Conservation (phyloP, 2,113 vertebrate genomes). For the Megaptera novaeangliae region DNA sequence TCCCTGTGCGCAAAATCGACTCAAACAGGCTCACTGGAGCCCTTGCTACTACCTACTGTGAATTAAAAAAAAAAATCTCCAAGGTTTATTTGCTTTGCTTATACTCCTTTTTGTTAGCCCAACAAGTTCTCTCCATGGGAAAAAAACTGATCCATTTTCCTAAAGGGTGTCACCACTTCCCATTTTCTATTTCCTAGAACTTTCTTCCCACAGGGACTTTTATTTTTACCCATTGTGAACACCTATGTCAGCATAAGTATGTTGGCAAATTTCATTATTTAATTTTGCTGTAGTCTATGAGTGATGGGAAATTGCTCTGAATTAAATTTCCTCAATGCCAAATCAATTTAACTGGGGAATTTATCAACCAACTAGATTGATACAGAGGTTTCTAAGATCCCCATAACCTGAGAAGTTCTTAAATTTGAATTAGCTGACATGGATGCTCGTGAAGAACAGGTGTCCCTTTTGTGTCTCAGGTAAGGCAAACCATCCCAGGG, state of each 20-base stretch:
- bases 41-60: neutral
- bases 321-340: conserved; percentile 24
- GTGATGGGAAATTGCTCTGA: neutral
- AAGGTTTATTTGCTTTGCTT: neutral
- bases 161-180: neutral
- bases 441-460: neutral
- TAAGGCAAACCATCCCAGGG: neutral
- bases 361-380: neutral
- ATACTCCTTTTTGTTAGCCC: neutral
- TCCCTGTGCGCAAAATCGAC: neutral
- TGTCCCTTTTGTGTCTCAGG: neutral
- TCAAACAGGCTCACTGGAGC: neutral
- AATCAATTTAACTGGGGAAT: neutral
- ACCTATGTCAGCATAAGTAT: neutral
- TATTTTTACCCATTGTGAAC: neutral
- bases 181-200: neutral
- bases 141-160: neutral
- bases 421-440: neutral
- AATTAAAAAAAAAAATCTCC: accelerated
- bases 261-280: neutral
- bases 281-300: neutral
- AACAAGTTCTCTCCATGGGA: neutral
- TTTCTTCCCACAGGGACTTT: neutral
- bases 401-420: conserved; percentile 8
- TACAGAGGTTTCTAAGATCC: neutral